These are phyloP conservation scores for Theocolax elegans DNA, from an alignment of 1,140 invertebrate species.

Conservation along the genomic window DNA sequence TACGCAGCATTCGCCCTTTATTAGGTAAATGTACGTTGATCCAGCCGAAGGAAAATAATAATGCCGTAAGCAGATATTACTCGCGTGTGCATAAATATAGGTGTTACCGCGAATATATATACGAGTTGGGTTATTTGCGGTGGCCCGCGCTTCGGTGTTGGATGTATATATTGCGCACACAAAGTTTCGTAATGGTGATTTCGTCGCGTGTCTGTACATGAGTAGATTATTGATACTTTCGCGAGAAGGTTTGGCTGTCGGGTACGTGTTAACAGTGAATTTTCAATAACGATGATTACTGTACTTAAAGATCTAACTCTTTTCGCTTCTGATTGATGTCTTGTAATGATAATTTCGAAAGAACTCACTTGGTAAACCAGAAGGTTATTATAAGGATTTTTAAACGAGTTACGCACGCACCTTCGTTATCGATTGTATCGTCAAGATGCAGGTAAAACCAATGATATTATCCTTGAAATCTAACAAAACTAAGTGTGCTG, in stretches of 20 bases:
- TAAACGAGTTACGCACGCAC: too few relatives aligned
- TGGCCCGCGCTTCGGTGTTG: too few relatives aligned
- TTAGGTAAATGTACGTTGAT: constrained; percentile 15
- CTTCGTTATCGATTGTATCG: too few relatives aligned
- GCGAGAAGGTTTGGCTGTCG: not conserved
- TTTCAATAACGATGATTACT: not conserved
- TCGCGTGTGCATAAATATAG: constrained; percentile 5
- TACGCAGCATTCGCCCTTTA: not conserved
- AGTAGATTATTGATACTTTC: constrained; percentile 1
- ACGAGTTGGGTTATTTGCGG: too few relatives aligned
- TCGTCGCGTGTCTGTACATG: not conserved
- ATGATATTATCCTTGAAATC: too few relatives aligned
- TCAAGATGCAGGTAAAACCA: too few relatives aligned
- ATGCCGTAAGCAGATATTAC: constrained; percentile 10
- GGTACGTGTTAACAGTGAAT: not conserved
- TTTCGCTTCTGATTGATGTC: too few relatives aligned
- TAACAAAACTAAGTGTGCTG: too few relatives aligned
- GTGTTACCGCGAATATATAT: constrained; percentile 14
- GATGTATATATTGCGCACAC: not conserved
- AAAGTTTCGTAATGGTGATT: constrained; percentile 4
- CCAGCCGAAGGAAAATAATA: not conserved
- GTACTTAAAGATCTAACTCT: not conserved
- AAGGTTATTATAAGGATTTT: too few relatives aligned
- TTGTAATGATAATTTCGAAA: too few relatives aligned
- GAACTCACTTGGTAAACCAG: too few relatives aligned